Percentiles rank a stretch among this genome's conserved stretches.
Evolutionary conservation across 2,888 invertebrate genomes (phyloP).

Genomic region (Agrochola litura): DNA sequence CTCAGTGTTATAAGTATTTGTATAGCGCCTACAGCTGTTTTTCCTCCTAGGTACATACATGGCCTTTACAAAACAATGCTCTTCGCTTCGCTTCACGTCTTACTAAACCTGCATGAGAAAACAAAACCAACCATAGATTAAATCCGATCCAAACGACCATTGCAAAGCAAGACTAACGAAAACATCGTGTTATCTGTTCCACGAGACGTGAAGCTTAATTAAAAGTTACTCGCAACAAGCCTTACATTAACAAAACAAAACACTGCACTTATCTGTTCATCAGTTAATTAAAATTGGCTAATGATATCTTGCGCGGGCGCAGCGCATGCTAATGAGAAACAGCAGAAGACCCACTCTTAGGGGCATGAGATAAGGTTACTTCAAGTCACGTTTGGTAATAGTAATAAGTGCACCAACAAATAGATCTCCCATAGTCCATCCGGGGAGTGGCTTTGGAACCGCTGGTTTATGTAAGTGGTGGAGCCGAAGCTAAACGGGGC

Average conservation of each 20-base stretch:
- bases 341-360: conserved; percentile 27
- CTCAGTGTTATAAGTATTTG: neutral
- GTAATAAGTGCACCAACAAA: neutral
- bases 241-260: conserved; percentile 55
- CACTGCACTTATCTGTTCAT: conserved; percentile 55
- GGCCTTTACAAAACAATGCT: conserved; percentile 1
- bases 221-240: conserved; percentile 27
- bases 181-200: conserved; percentile 39
- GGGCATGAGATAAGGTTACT: neutral
- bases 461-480: neutral
- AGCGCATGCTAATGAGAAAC: neutral
- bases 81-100: conserved; percentile 5
- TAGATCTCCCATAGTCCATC: neutral
- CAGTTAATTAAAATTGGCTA: conserved; percentile 61
- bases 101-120: conserved; percentile 5
- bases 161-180: conserved; percentile 17
- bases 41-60: neutral
- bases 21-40: no score
- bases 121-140: conserved; percentile 8
- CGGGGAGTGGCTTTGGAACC: neutral
- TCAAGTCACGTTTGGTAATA: neutral
- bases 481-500: neutral
- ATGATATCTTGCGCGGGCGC: conserved; percentile 56
- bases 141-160: conserved; percentile 10
- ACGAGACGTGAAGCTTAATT: conserved; percentile 47